Conservation (phyloP, 1,140 invertebrate genomes). For the Drosophila tristis region DNA sequence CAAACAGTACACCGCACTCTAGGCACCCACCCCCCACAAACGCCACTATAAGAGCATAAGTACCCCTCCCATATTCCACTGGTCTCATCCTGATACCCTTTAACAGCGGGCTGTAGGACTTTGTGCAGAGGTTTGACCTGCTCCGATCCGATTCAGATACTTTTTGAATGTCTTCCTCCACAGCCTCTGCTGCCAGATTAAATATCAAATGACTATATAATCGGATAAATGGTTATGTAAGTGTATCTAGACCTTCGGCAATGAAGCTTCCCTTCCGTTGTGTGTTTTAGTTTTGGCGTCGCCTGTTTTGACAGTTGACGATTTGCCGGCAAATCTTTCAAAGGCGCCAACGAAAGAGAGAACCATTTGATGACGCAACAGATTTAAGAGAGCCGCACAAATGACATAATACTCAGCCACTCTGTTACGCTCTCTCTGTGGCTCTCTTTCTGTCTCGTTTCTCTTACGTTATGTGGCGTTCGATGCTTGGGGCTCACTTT, state of each 20-base stretch:
- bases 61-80: too few species aligned
- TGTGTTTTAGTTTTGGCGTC: constrained; percentile 45
- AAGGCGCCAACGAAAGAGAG: constrained; percentile 24
- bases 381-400: constrained; percentile 22
- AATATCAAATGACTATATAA: too few species aligned
- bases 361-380: constrained; percentile 48
- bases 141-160: too few species aligned
- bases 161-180: too few species aligned
- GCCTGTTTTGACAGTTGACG: constrained; percentile 72
- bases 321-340: constrained; percentile 69
- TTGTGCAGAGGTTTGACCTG: not conserved
- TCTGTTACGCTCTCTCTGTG: constrained; percentile 2
- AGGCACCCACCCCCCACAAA: not conserved
- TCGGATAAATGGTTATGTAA: too few species aligned
- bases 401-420: constrained; percentile 43
- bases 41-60: not conserved
- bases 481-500: too few species aligned
- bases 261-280: constrained; percentile 4
- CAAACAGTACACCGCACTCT: not conserved
- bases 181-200: too few species aligned
- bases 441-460: not conserved
- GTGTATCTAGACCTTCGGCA: not conserved
- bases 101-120: not conserved
- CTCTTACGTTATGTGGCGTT: too few species aligned
- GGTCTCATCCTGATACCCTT: too few species aligned